Evolutionary conservation across 2,113 vertebrate genomes (phyloP).

Genomic region (Ictalurus punctatus): DNA sequence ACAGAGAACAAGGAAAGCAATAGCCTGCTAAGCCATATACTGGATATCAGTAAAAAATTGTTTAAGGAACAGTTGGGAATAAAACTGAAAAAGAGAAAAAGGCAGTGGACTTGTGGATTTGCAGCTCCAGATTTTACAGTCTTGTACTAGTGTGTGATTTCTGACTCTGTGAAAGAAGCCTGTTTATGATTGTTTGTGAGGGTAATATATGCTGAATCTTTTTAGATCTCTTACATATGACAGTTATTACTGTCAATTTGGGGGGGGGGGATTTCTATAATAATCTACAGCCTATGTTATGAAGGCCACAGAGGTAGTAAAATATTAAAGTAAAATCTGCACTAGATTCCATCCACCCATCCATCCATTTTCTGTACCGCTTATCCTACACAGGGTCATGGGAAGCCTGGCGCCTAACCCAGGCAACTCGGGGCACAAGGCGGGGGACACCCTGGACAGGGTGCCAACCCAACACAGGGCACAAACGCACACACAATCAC

Average conservation of each 20-base stretch:
- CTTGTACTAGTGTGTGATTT: neutral
- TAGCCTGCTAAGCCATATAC: constrained; percentile 35
- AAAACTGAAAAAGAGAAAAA: neutral
- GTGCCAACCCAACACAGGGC: no score
- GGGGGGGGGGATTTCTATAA: neutral
- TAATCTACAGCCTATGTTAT: neutral
- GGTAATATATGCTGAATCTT: neutral
- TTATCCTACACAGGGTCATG: no score
- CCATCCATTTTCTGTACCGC: no score
- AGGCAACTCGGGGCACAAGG: no score
- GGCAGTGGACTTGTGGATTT: neutral
- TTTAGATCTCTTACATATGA: neutral
- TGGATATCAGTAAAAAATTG: constrained; percentile 21
- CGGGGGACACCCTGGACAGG: no score
- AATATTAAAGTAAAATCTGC: constrained; percentile 3
- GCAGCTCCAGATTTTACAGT: constrained; percentile 3
- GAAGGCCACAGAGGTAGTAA: neutral
- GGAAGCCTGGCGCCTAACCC: no score
- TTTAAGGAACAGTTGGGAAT: constrained; percentile 38
- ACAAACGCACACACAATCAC: no score
- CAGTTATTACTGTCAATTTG: neutral
- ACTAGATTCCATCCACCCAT: neutral
- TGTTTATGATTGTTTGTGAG: neutral
- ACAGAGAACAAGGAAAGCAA: constrained; percentile 31
- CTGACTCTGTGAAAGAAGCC: neutral